Conservation (phyloP, 2,888 invertebrate genomes). For the Lochmaea crataegi region DNA sequence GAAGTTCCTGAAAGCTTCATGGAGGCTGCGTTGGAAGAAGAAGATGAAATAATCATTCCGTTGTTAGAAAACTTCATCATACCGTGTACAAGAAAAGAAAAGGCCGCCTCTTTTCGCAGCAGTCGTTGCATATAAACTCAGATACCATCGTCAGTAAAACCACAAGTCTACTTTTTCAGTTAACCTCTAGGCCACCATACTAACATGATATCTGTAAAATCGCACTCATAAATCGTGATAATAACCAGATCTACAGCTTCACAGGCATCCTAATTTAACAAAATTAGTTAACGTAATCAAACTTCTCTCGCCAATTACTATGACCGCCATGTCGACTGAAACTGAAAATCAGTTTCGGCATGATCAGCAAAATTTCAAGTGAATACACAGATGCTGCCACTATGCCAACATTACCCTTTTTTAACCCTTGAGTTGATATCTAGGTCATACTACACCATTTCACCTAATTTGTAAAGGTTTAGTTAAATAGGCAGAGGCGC, state of each 20-base stretch:
- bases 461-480: conserved; percentile 11
- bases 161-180: too few species aligned
- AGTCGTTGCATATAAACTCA: too few species aligned
- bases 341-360: conserved; percentile 16
- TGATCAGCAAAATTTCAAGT: conserved; percentile 20
- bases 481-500: neutral
- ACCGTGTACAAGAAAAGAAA: too few species aligned
- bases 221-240: conserved; percentile 40
- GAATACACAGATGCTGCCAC: conserved; percentile 20
- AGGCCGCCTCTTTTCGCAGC: too few species aligned
- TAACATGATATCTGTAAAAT: neutral
- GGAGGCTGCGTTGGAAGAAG: too few species aligned
- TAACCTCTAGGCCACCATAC: too few species aligned
- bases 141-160: too few species aligned
- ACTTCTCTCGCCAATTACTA: conserved; percentile 24
- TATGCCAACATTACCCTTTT: conserved; percentile 8
- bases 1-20: too few species aligned
- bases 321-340: conserved; percentile 17
- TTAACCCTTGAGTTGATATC: conserved; percentile 11
- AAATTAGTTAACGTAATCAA: conserved; percentile 39
- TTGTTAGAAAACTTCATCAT: too few species aligned
- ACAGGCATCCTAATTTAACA: conserved; percentile 31
- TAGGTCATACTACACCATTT: conserved; percentile 13
- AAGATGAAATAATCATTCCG: too few species aligned
- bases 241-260: conserved; percentile 32